Evolutionary conservation across 2,797 vertebrate genomes (phyloP).

Genomic region (Sebastes ruberrimus): DNA sequence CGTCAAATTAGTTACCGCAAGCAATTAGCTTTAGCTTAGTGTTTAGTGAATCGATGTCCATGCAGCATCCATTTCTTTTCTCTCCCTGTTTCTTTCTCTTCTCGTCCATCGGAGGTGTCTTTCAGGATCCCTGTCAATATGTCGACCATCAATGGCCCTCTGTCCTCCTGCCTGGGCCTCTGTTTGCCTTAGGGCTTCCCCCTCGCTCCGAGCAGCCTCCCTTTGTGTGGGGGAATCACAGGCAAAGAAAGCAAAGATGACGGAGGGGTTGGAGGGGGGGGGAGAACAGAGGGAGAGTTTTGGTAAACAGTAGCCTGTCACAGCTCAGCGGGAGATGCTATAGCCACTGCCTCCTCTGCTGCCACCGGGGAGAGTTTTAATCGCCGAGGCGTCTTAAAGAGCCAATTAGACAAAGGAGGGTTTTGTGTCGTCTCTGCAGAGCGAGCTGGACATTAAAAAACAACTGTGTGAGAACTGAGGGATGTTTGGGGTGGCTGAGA

Average conservation of each 20-base stretch:
- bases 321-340: conserved; percentile 64
- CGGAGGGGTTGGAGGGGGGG: neutral
- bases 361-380: conserved; percentile 59
- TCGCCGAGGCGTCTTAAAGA: conserved; percentile 62
- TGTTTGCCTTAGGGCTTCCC: conserved; percentile 76
- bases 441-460: conserved; percentile 58
- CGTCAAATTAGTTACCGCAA: neutral
- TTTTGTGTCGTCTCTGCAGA: conserved; percentile 59
- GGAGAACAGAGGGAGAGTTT: conserved; percentile 46
- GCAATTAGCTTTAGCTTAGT: neutral
- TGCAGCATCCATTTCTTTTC: conserved; percentile 7
- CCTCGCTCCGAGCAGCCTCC: conserved; percentile 48
- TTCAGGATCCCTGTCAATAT: conserved; percentile 65
- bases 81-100: conserved; percentile 11
- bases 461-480: conserved; percentile 67
- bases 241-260: conserved; percentile 70
- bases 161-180: conserved; percentile 65
- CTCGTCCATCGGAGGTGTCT: conserved; percentile 38
- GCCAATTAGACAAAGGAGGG: conserved; percentile 68
- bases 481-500: conserved; percentile 46
- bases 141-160: conserved; percentile 70
- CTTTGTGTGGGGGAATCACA: conserved; percentile 70
- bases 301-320: conserved; percentile 76
- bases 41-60: conserved; percentile 1
- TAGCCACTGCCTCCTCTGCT: conserved; percentile 36